These are phyloP conservation scores for Drosophila tsacasi DNA, from an alignment of 1,140 invertebrate species.

Conservation along the genomic window DNA sequence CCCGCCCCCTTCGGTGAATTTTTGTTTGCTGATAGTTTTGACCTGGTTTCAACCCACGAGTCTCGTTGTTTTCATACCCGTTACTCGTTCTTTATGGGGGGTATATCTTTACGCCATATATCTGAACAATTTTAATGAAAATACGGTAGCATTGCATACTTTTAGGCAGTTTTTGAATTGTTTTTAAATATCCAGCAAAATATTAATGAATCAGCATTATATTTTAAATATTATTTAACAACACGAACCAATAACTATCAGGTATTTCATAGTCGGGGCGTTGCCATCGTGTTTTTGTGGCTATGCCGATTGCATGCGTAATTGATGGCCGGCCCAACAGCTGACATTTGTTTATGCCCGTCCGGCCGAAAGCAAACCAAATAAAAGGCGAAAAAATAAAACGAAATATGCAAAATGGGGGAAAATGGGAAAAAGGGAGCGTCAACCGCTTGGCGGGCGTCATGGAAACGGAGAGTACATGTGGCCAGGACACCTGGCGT, in stretches of 20 bases:
- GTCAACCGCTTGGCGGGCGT: conserved; percentile 53
- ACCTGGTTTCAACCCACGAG: conserved; percentile 64
- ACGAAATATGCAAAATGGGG: background rate
- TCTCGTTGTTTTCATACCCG: background rate
- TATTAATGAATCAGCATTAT: too few relatives aligned
- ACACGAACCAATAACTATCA: background rate
- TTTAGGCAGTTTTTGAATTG: background rate
- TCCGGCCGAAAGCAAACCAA: conserved; percentile 37
- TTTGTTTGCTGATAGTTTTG: conserved; percentile 81
- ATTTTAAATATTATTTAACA: background rate
- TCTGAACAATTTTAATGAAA: too few relatives aligned
- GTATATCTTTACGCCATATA: background rate
- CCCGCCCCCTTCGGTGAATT: conserved; percentile 42
- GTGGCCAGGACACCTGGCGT: conserved; percentile 16
- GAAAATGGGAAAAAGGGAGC: conserved; percentile 1
- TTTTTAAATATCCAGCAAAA: background rate
- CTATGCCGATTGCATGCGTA: conserved; percentile 72
- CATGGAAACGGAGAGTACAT: conserved; percentile 47
- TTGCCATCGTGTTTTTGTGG: conserved; percentile 15
- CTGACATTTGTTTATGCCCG: conserved; percentile 72
- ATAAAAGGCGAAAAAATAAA: conserved; percentile 27
- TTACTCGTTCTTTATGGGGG: background rate
- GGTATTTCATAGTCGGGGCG: background rate
- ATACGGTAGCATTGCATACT: background rate
- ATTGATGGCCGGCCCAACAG: conserved; percentile 70